Base-by-base conservation (phyloP, 2,113 vertebrate species). In the Macquaria ambigua region DNA sequence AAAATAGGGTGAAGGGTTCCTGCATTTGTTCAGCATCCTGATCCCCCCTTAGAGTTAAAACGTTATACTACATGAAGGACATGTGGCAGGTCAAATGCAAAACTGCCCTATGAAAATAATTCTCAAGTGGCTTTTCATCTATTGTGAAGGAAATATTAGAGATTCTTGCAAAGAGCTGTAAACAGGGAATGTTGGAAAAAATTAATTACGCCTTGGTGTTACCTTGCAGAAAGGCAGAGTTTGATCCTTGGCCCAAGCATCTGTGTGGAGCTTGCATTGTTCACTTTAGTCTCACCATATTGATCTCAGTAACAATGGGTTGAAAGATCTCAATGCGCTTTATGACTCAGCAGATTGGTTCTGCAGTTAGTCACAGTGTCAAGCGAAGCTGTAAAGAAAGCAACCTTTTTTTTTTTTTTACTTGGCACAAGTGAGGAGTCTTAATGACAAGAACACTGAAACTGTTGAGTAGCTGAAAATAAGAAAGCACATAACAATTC, bases 331-430 rank as follows among this genome's bases (percentile, higher is more conserved):
- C 64, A 72, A 39, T n/a, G 52, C 37, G 56, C 75, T 85, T 82
- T 73, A 82, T 91, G 90, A 93, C 83, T 94, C 93, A 91, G 92
- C 89, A 92, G 72, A 88, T 80, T 87, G 53, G 15, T 28, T 31
- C 37, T 80, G 87, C 81, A 80, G 86, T 90, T 87, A 89, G 79
- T 91, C 82, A 80, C 48, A 58, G 71, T 55, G 79, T 85, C 81
- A 81, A 58, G 79, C 48, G 84, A 75, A 53, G 50, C 70, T 70
- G 53, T 52, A 39, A 56, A 74, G 71, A 70, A 53, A 75, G 74
- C 48, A 82, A 63, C 12, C 53, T 39, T 77, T 20, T 68, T 68
- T 31, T 31, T 31, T 34, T 7, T 39, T 71, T 56, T 66, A 78
- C 83, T 78, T 77, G 74, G 64, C 72, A 83, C 37, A 66, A 75